Evolutionary conservation across 2,113 vertebrate species (phyloP), one percentile per base, ranked within the genome.

Genomic region (Dromaius novaehollandiae): DNA sequence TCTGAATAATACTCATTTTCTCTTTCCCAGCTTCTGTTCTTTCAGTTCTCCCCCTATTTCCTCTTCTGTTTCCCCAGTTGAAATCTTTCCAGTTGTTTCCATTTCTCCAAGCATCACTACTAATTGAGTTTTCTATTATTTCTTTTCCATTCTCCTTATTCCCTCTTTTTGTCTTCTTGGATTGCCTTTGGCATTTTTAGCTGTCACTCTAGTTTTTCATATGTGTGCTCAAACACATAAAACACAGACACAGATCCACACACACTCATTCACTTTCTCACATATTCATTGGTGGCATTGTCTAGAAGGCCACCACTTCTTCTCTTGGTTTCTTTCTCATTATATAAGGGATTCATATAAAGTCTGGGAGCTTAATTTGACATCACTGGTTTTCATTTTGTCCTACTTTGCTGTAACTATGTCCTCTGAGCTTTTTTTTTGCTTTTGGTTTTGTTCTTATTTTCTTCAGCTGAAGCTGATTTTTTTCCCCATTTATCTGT

Each of bases 121-220:
- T 69, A 70, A 76, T 13, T 76, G 76, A 83, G 55, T 75, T 88
- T 93, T 82, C 82, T 84, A n/a, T 90, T 90, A 56, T 69, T 95
- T 85, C 51, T 86, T 71, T 88, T 71, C 60, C 24, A 32, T 89
- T 93, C 42, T 70, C 14, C 32, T 89, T 65, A 86, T 76, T 88
- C 56, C 20, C 4, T 30, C 71, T 17, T 46, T 97, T 88, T 81
- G 83, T 86, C 58, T 94, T 44, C 20, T 55, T 56, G n/a, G 44
- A 48, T 55, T 88, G 78, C 78, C 92, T 91, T 89, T 86, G 82
- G 75, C 60, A 78, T 61, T 96, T 95, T 78, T 68, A 81, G 51
- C 95, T 86, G 83, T 83, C 90, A 91, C 30, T 93, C 68, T 61
- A 60, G 68, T 66, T 93, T 91, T 90, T 85, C 63, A 34, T 95